These are phyloP conservation scores for Neofelis nebulosa DNA, from an alignment of 2,113 vertebrate species.

Conservation along the genomic window DNA sequence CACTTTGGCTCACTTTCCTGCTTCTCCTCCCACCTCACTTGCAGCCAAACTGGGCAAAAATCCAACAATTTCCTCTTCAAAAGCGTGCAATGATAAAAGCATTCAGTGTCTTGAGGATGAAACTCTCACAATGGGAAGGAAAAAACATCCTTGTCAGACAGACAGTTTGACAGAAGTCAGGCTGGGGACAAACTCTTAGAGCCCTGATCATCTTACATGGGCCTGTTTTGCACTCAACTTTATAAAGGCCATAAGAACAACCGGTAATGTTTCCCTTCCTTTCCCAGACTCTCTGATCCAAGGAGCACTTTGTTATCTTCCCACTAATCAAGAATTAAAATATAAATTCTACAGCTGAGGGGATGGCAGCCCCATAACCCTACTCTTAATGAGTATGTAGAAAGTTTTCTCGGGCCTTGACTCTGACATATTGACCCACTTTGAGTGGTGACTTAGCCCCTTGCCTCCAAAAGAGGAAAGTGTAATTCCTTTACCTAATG, in stretches of 20 bases:
- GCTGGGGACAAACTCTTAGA: constrained; percentile 83
- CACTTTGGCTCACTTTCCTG: constrained; percentile 82
- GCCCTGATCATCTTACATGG: constrained; percentile 73
- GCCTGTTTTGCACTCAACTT: constrained; percentile 61
- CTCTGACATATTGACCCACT: background rate
- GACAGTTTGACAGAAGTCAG: constrained; percentile 88
- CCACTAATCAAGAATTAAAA: background rate
- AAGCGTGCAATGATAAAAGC: constrained; percentile 86
- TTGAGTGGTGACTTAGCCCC: background rate
- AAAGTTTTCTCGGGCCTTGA: background rate
- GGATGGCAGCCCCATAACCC: background rate
- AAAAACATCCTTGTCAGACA: constrained; percentile 88
- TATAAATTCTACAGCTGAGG: background rate
- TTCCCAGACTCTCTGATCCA: constrained; percentile 9
- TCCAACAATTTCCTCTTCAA: constrained; percentile 88
- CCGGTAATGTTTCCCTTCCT: background rate
- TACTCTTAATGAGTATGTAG: background rate
- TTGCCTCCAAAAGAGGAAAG: background rate
- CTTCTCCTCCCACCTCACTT: constrained; percentile 71
- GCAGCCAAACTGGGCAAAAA: constrained; percentile 71
- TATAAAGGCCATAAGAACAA: constrained; percentile 38
- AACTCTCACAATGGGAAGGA: constrained; percentile 84
- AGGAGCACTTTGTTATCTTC: constrained; percentile 18
- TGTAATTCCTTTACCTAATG: background rate
- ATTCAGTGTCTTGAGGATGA: constrained; percentile 78